A percentile compares a stretch with the other conserved stretches of the same genome.
These are phyloP conservation scores for Cheilinus undulatus DNA, from an alignment of 2,113 vertebrate species.

Conservation along the genomic window DNA sequence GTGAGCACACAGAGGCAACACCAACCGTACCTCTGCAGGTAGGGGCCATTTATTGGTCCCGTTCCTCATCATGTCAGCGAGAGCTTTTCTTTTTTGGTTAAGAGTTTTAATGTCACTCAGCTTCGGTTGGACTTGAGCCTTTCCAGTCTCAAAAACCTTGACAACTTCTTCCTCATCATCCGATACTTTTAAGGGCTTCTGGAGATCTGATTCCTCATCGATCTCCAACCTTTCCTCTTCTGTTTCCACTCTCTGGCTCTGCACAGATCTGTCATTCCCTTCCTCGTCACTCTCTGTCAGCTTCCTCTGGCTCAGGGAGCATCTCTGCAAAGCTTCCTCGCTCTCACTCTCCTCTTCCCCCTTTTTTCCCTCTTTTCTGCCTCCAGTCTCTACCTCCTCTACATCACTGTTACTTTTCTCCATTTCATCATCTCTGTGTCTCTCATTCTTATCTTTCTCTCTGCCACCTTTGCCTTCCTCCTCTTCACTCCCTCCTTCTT, in stretches of 20 bases:
- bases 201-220: slow-evolving; percentile 28
- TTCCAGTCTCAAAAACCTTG: slow-evolving; percentile 37
- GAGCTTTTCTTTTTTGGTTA: slow-evolving; percentile 10
- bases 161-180: slow-evolving; percentile 47
- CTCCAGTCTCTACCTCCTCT: slow-evolving; percentile 11
- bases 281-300: slow-evolving; percentile 18
- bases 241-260: slow-evolving; percentile 35
- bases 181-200: background rate
- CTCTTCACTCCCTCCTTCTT: slow-evolving; percentile 26
- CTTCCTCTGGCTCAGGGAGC: slow-evolving; percentile 61
- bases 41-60: slow-evolving; percentile 26
- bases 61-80: slow-evolving; percentile 30
- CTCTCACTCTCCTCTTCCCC: slow-evolving; percentile 48
- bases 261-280: slow-evolving; percentile 45
- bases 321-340: slow-evolving; percentile 54
- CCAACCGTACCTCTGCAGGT: slow-evolving; percentile 75
- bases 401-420: slow-evolving; percentile 21
- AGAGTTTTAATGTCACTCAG: background rate
- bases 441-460: slow-evolving; percentile 21
- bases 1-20: slow-evolving; percentile 54
- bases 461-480: slow-evolving; percentile 6
- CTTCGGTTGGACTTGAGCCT: slow-evolving; percentile 3
- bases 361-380: slow-evolving; percentile 37
- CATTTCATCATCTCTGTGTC: background rate
- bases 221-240: slow-evolving; percentile 21